phyloP scores from a whole-genome alignment of 2,888 invertebrate species.

The Sarcophaga caerulescens region DNA sequence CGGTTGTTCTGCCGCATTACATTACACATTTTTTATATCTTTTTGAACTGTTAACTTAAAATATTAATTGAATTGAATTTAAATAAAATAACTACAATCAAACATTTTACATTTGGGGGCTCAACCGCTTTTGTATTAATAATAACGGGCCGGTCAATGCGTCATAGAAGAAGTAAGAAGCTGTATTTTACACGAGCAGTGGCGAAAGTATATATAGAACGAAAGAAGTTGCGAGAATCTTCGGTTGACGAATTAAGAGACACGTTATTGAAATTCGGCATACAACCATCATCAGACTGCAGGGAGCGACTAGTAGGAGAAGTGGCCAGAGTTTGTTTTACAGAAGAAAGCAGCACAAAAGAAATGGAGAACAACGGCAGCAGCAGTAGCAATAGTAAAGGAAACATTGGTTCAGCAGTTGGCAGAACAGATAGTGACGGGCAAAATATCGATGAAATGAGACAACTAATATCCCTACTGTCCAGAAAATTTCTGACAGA shows the following conservation, averaged over 20 bases:
- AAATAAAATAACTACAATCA: too few relatives aligned
- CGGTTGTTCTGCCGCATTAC: too few relatives aligned
- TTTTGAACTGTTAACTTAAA: too few relatives aligned
- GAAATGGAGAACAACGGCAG: too few relatives aligned
- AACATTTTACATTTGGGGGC: too few relatives aligned
- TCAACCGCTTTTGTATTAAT: too few relatives aligned
- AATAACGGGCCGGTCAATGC: too few relatives aligned
- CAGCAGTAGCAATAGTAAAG: background rate
- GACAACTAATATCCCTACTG: background rate
- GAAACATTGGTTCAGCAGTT: background rate
- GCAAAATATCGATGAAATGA: background rate
- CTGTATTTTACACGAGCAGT: conserved; percentile 5
- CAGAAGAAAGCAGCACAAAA: too few relatives aligned
- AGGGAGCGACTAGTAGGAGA: too few relatives aligned
- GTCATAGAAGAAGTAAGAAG: background rate
- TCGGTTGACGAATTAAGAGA: background rate
- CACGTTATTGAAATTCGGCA: background rate
- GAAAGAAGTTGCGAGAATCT: background rate
- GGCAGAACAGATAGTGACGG: background rate
- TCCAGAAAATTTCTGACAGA: background rate
- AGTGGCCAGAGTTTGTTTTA: too few relatives aligned
- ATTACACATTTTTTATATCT: too few relatives aligned
- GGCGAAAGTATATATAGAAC: background rate
- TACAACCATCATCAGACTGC: background rate
- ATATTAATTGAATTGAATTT: too few relatives aligned